Conservation (phyloP, 2,113 vertebrate species). For the Etia nguti region DNA sequence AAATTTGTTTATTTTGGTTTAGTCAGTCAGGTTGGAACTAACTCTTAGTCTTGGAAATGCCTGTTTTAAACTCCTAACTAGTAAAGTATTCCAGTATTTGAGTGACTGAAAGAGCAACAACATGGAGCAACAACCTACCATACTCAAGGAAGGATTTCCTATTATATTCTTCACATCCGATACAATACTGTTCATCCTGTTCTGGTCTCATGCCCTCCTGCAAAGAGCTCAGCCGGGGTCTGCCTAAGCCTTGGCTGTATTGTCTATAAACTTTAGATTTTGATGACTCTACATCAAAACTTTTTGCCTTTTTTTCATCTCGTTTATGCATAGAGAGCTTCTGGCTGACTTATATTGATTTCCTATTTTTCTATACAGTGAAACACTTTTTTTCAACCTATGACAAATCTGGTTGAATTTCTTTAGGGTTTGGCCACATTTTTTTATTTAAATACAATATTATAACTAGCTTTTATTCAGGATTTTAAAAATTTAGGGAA, state of each 20-base stretch:
- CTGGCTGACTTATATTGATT: not conserved
- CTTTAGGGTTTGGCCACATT: not conserved
- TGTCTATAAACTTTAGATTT: not conserved
- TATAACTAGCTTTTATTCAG: not conserved
- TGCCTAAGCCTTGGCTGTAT: not conserved
- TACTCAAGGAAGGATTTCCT: not conserved
- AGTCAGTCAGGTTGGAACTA: not conserved
- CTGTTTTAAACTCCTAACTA: not conserved
- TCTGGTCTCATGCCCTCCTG: not conserved
- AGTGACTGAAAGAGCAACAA: not conserved
- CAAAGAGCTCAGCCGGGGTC: not conserved
- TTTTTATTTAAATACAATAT: not conserved
- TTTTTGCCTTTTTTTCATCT: not conserved
- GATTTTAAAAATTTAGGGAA: fast-evolving
- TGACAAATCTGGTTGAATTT: not conserved
- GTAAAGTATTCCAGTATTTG: not conserved
- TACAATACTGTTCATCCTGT: not conserved
- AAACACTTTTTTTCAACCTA: not conserved
- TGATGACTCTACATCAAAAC: not conserved
- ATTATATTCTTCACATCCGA: not conserved
- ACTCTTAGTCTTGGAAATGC: not conserved
- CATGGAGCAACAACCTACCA: not conserved
- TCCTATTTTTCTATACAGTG: not conserved
- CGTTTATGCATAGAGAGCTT: not conserved
- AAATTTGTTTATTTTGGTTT: not conserved